Base-by-base conservation (phyloP, 2,797 vertebrate genomes). In the Tenualosa thibaudeaui region DNA sequence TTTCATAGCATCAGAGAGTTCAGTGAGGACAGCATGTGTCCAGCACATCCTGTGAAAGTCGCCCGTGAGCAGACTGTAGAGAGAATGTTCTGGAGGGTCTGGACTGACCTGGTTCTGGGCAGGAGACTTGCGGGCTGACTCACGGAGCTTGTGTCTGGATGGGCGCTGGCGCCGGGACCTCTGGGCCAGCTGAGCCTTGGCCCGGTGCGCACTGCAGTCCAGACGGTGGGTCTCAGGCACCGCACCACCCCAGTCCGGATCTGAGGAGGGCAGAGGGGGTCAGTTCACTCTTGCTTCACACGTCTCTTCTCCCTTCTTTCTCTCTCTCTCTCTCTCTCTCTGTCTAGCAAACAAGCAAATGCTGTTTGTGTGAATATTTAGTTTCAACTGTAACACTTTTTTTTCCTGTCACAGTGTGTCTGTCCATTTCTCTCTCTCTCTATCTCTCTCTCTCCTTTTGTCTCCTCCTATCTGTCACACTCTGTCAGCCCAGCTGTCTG, bases 81-180 rank as follows among this genome's bases (percentile, higher is more conserved):
- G 54, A 58, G 56, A 65, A 65, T 2, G 62, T 31, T 40, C 37
- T 40, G 65, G 51, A 9, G 17, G 0, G 1, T 15, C 46, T 46
- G 46, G 46, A 46, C 81, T 65, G 62, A 95, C 97, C 95, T 93
- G 93, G 46, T 90, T 58, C 54, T 54, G 86, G 83, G 81, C 26
- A 15, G 86, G 49, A 56, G 89, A 91, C 83, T 89, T 89, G 87
- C 91, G 93, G 26, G 95, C 94, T 85, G 95, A 96, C 91, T 96
- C 96, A 88, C 97, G 89, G 87, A 97, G 96, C 90, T 97, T 97
- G 89, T 96, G 96, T 84, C 97, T 94, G 81, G 97, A 97, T 19
- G 97, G 97, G 0, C 96, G 96, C 81, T 98, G 96, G 19, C 97
- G 96, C 89, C 96, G 97, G 22, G 97, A 95, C 91, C 97, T 97